Evolutionary conservation across 2,888 invertebrate species (phyloP).

Genomic region (Unio delphinus): DNA sequence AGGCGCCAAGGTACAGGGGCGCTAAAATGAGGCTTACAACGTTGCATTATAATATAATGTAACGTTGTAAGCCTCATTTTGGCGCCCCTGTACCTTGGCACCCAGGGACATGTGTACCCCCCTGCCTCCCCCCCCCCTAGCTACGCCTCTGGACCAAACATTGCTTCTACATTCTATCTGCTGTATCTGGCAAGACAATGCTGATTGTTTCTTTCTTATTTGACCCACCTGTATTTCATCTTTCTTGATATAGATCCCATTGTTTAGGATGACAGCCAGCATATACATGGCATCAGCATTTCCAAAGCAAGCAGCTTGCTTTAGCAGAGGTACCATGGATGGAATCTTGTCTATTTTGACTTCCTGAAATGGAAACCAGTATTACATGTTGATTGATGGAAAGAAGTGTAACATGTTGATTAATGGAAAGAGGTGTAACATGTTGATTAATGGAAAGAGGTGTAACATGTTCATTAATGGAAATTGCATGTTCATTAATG

Average conservation of each 20-base stretch:
- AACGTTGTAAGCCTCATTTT: no score
- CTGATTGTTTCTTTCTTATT: not conserved
- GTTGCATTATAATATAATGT: no score
- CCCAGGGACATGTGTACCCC: no score
- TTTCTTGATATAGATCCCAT: constrained; percentile 59
- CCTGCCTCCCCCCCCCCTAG: no score
- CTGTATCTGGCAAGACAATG: not conserved
- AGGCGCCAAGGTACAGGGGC: no score
- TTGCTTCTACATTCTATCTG: not conserved
- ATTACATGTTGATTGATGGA: not conserved
- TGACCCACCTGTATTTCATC: constrained; percentile 62
- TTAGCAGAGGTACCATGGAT: constrained; percentile 45
- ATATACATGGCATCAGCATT: constrained; percentile 65
- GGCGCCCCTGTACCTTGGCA: no score
- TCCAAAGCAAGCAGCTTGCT: constrained; percentile 65
- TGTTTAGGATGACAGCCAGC: constrained; percentile 62
- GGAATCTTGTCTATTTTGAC: constrained; percentile 39
- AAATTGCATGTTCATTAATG: no score
- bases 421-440: not conserved
- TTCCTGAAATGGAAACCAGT: constrained; percentile 25
- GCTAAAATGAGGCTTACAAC: no score
- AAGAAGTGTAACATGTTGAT: not conserved
- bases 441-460: not conserved
- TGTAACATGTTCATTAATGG: no score
- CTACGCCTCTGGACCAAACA: no score